Percentiles rank a stretch among this genome's conserved stretches.
phyloP scores from a whole-genome alignment of 2,888 invertebrate genomes.

The Leucophenga montana region DNA sequence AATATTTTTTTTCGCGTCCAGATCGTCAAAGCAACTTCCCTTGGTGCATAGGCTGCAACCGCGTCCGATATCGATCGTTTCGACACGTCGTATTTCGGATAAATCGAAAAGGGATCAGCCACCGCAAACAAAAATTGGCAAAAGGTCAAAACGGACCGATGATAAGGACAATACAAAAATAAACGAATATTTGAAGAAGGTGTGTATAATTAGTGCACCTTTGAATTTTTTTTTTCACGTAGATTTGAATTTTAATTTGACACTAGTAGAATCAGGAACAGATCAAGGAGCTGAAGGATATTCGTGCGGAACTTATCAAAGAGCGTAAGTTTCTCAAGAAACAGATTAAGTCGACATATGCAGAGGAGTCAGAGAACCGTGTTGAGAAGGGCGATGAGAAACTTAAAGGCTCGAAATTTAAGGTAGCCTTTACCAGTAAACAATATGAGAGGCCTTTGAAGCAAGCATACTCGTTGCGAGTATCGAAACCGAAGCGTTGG shows the following conservation, averaged over 20 bases:
- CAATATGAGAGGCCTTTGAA: too few relatives aligned
- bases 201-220: background rate
- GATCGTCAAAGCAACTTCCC: too few relatives aligned
- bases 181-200: background rate
- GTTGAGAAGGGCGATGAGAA: background rate
- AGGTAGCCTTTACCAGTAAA: too few relatives aligned
- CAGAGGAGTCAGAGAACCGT: background rate
- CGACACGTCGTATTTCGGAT: background rate
- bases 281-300: constrained; percentile 6
- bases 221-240: too few relatives aligned
- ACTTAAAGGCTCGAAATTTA: background rate
- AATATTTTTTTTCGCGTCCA: too few relatives aligned
- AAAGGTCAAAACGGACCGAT: too few relatives aligned
- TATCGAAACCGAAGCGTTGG: too few relatives aligned
- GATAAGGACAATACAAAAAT: background rate
- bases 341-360: background rate
- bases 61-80: too few relatives aligned
- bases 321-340: constrained; percentile 11
- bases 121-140: too few relatives aligned
- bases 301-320: background rate
- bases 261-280: background rate
- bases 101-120: background rate
- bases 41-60: too few relatives aligned
- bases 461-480: too few relatives aligned
- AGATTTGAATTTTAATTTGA: background rate